These are phyloP conservation scores for Phenganax subtilis DNA, from an alignment of 92 coral and sea anemone genomes.

Conservation along the genomic window DNA sequence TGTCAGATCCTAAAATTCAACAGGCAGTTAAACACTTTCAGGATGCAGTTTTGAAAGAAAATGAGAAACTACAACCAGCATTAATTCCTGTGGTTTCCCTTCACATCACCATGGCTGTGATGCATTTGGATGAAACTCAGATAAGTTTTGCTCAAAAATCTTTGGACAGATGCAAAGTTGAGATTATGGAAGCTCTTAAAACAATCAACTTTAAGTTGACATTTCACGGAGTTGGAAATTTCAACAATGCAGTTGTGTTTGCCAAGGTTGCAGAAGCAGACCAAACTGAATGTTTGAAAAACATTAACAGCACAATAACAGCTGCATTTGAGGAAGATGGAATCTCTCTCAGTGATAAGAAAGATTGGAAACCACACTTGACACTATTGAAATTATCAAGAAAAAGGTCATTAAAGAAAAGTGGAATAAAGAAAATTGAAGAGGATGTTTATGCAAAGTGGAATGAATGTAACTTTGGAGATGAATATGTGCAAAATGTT, in stretches of 20 bases:
- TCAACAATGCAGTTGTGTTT: conserved; percentile 76
- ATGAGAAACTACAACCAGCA: conserved; percentile 62
- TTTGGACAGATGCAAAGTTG: conserved; percentile 53
- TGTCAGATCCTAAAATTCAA: conserved; percentile 73
- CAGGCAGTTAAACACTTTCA: conserved; percentile 61
- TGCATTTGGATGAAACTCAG: conserved; percentile 57
- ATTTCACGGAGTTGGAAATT: conserved; percentile 75
- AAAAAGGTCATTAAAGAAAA: conserved; percentile 58
- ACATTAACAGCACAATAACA: conserved; percentile 52
- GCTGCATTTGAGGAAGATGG: conserved; percentile 57
- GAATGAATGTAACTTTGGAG: conserved; percentile 61
- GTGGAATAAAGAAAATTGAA: conserved; percentile 67
- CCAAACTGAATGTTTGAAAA: conserved; percentile 46
- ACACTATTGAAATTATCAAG: conserved; percentile 83
- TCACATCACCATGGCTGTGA: conserved; percentile 83
- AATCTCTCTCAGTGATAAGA: conserved; percentile 56
- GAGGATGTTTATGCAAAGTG: conserved; percentile 59
- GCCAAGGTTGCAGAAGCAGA: conserved; percentile 59
- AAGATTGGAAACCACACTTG: conserved; percentile 73
- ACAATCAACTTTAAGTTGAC: conserved; percentile 39
- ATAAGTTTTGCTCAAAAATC: conserved; percentile 59
- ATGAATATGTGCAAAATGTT: conserved; percentile 54
- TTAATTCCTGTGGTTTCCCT: conserved; percentile 69
- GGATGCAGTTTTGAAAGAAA: conserved; percentile 57
- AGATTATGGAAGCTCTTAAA: conserved; percentile 43